phyloP scores from a whole-genome alignment of 2,113 vertebrate species.

The Benitochromis conjunctus region DNA sequence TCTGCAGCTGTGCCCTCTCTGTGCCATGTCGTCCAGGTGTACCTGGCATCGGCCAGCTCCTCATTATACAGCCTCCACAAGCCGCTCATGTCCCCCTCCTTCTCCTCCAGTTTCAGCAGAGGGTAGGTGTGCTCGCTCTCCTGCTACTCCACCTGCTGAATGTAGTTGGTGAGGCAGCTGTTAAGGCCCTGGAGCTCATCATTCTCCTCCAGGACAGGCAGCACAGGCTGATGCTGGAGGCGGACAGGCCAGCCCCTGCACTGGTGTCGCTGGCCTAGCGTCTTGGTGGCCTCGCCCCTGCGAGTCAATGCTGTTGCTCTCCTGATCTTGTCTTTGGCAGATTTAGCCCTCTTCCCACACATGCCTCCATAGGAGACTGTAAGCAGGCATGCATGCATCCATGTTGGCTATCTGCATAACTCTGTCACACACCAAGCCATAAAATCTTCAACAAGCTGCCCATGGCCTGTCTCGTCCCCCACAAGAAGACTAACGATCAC shows the following conservation, averaged over 20 bases:
- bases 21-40: constrained; percentile 71
- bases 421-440: fast-evolving
- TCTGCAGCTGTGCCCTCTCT: constrained; percentile 77
- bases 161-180: constrained; percentile 81
- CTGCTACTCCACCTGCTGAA: constrained; percentile 75
- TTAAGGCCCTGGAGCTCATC: constrained; percentile 81
- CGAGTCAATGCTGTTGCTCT: neutral
- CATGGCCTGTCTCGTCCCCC: neutral
- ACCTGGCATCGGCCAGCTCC: constrained; percentile 79
- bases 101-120: constrained; percentile 66
- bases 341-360: neutral
- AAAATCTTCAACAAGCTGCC: neutral
- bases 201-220: constrained; percentile 72
- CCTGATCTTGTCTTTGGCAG: neutral
- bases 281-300: constrained; percentile 21
- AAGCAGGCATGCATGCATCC: neutral
- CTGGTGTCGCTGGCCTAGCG: constrained; percentile 1
- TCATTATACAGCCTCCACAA: constrained; percentile 74
- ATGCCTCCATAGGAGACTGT: too few relatives aligned
- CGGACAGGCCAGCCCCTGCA: neutral
- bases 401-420: neutral
- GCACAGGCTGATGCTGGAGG: constrained; percentile 56
- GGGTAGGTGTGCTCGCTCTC: constrained; percentile 71
- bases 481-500: neutral
- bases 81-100: constrained; percentile 40